Percentiles rank a stretch among this genome's conserved stretches.
Conservation (phyloP, 1,140 invertebrate genomes). For the Micrasema minimum region DNA sequence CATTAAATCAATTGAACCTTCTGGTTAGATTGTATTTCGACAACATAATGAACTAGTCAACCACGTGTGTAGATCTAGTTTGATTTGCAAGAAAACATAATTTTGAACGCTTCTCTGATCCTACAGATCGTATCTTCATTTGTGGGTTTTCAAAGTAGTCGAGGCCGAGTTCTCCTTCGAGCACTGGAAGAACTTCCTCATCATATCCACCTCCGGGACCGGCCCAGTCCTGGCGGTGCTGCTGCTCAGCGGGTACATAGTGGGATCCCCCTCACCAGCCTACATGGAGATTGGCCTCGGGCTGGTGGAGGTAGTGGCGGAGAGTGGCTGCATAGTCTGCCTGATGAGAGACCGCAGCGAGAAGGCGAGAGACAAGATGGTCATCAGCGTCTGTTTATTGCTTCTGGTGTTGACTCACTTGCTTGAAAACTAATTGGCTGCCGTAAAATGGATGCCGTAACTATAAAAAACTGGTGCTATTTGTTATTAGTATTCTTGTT, state of each 20-base stretch:
- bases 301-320: background rate
- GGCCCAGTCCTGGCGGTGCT: conserved; percentile 8
- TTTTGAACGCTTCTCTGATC: too few relatives aligned
- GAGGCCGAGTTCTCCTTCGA: background rate
- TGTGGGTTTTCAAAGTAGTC: background rate
- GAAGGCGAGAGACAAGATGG: background rate
- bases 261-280: conserved; percentile 12
- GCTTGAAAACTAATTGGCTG: conserved; percentile 13
- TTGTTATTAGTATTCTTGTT: too few relatives aligned
- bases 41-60: too few relatives aligned
- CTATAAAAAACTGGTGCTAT: conserved; percentile 32
- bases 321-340: background rate
- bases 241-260: conserved; percentile 32
- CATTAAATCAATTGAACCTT: too few relatives aligned
- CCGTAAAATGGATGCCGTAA: conserved; percentile 10
- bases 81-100: too few relatives aligned
- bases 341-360: conserved; percentile 6
- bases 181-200: conserved; percentile 18
- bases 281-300: conserved; percentile 25
- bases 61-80: too few relatives aligned
- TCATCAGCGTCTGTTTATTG: background rate
- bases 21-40: too few relatives aligned
- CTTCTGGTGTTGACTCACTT: background rate
- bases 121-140: too few relatives aligned
- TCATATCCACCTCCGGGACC: conserved; percentile 14